These are phyloP conservation scores for Steatornis caripensis DNA, from an alignment of 2,113 vertebrate genomes.

Conservation along the genomic window DNA sequence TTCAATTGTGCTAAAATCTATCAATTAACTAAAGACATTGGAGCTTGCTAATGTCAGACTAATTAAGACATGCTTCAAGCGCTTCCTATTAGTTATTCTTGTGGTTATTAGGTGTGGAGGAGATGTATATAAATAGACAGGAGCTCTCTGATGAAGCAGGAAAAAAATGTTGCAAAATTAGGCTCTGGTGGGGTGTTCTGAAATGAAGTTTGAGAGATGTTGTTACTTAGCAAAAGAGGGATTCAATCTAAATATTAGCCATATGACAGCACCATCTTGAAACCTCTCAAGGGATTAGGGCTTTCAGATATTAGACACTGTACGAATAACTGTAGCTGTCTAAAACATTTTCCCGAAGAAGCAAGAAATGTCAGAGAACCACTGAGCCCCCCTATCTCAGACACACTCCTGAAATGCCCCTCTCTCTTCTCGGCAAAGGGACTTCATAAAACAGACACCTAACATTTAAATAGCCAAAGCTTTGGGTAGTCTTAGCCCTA, in stretches of 20 bases:
- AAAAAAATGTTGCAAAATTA: not conserved
- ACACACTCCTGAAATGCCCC: not conserved
- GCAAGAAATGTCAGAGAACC: not conserved
- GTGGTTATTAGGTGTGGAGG: conserved; percentile 30
- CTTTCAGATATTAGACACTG: not conserved
- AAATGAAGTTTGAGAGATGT: not conserved
- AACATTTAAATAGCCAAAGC: not conserved
- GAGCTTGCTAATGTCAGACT: conserved; percentile 35
- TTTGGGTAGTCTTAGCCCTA: not conserved
- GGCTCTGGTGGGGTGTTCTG: not conserved
- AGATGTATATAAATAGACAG: conserved; percentile 26
- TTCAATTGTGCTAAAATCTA: not conserved
- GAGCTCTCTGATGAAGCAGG: not conserved
- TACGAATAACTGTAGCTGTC: not conserved
- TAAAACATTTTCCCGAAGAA: not conserved
- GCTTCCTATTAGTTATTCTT: conserved; percentile 29
- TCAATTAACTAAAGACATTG: conserved; percentile 36
- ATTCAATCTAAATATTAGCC: not conserved
- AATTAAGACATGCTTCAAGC: conserved; percentile 31
- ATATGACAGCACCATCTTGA: not conserved
- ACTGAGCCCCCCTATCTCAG: not conserved
- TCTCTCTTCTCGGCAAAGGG: not conserved
- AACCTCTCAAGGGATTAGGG: not conserved
- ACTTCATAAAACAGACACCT: not conserved
- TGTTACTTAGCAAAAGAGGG: not conserved